Evolutionary conservation across 1,140 invertebrate species (phyloP).

Genomic region (Nylanderia fulva): DNA sequence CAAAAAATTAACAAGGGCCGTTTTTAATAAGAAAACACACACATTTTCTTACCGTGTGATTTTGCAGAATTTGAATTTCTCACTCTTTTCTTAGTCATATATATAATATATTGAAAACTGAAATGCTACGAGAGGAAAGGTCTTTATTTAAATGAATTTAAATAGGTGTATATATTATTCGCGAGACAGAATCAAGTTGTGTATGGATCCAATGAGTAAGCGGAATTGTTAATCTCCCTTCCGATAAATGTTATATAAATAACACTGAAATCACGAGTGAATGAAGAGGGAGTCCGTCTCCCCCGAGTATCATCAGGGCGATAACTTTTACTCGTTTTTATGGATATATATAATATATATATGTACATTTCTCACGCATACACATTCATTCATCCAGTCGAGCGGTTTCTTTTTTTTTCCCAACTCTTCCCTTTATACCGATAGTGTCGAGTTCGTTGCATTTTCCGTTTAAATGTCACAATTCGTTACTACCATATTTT

Average conservation of each 20-base stretch:
- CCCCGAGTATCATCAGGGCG: slow-evolving; percentile 2
- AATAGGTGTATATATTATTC: slow-evolving; percentile 22
- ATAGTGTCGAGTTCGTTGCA: background rate
- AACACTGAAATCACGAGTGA: slow-evolving; percentile 50
- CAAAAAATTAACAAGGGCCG: no score
- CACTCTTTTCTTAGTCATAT: no score
- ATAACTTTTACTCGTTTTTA: slow-evolving; percentile 43
- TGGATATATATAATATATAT: no score
- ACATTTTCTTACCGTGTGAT: no score
- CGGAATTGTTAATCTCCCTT: slow-evolving; percentile 35
- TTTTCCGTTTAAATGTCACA: slow-evolving; percentile 8
- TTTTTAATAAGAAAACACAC: no score
- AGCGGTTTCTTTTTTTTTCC: background rate
- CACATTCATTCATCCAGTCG: slow-evolving; percentile 32
- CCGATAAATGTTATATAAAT: slow-evolving; percentile 60
- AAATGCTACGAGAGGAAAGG: background rate
- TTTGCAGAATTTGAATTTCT: background rate
- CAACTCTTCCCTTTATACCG: no score
- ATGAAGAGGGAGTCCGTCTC: slow-evolving; percentile 42
- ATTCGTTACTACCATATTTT: slow-evolving; percentile 37
- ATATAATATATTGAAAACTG: background rate
- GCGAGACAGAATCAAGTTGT: slow-evolving; percentile 4
- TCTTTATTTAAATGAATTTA: background rate
- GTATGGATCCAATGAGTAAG: background rate
- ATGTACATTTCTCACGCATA: slow-evolving; percentile 7